Percentiles rank a stretch among this genome's conserved stretches.
Evolutionary conservation across 2,888 invertebrate species (phyloP).

Genomic region (Boloria selene): DNA sequence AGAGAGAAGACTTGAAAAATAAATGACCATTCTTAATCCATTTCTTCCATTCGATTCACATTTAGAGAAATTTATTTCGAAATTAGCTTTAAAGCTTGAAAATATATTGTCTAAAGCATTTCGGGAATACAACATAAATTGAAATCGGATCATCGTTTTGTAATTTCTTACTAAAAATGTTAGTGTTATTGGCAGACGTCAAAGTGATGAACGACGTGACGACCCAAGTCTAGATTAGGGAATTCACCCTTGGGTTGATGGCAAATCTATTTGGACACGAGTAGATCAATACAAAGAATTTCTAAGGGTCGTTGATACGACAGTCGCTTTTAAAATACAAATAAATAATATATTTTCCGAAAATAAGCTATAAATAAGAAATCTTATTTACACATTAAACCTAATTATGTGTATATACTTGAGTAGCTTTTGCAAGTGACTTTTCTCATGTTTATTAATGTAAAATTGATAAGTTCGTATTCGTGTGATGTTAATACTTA

Average conservation of each 20-base stretch:
- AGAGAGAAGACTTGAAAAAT: conserved; percentile 13
- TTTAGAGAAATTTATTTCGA: conserved; percentile 27
- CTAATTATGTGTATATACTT: too few relatives aligned
- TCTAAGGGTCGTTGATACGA: conserved; percentile 48
- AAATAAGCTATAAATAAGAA: not conserved
- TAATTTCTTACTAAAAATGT: conserved; percentile 59
- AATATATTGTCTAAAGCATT: conserved; percentile 17
- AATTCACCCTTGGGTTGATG: conserved; percentile 40
- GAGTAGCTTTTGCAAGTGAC: too few relatives aligned
- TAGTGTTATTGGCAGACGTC: conserved; percentile 70
- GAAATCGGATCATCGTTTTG: conserved; percentile 45
- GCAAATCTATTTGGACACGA: conserved; percentile 44
- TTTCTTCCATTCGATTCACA: conserved; percentile 25
- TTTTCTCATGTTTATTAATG: too few relatives aligned
- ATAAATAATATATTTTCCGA: conserved; percentile 4
- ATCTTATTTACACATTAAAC: too few relatives aligned
- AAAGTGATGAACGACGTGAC: conserved; percentile 60
- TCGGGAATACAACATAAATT: conserved; percentile 41
- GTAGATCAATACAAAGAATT: conserved; percentile 48
- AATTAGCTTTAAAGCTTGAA: conserved; percentile 25
- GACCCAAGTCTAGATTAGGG: conserved; percentile 44
- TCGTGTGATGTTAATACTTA: too few relatives aligned
- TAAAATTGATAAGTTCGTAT: too few relatives aligned
- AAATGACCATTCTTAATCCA: conserved; percentile 27
- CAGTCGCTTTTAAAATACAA: conserved; percentile 23